Evolutionary conservation across 2,797 vertebrate species (phyloP).

Genomic region (Pseudocheirus occidentalis): DNA sequence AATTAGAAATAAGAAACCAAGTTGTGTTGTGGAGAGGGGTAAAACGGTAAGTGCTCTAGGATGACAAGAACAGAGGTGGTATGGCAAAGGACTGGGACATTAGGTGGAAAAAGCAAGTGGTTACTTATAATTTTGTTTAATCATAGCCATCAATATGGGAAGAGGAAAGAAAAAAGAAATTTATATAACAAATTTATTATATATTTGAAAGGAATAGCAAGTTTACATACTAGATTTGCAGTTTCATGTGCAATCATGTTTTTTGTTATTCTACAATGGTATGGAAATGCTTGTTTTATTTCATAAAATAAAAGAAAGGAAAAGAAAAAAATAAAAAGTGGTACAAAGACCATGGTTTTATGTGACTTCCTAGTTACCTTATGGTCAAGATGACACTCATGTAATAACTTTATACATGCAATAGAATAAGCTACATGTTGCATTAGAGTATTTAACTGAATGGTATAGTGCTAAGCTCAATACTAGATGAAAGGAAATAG

Average conservation of each 20-base stretch:
- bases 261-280: background rate
- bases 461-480: background rate
- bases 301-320: background rate
- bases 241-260: background rate
- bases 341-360: background rate
- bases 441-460: background rate
- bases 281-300: background rate
- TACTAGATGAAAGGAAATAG: background rate
- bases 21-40: background rate
- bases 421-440: background rate
- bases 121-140: background rate
- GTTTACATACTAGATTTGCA: background rate
- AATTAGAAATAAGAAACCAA: background rate
- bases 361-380: background rate
- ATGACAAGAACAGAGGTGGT: background rate
- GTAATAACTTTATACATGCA: background rate
- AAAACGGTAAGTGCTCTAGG: background rate
- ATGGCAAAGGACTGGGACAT: background rate
- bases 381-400: background rate
- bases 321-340: background rate
- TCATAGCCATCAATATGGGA: background rate
- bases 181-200: background rate
- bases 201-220: background rate
- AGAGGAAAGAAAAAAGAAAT: background rate
- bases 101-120: background rate